These are phyloP conservation scores for Genyomyrus donnyi DNA, from an alignment of 2,113 vertebrate species.

Conservation along the genomic window DNA sequence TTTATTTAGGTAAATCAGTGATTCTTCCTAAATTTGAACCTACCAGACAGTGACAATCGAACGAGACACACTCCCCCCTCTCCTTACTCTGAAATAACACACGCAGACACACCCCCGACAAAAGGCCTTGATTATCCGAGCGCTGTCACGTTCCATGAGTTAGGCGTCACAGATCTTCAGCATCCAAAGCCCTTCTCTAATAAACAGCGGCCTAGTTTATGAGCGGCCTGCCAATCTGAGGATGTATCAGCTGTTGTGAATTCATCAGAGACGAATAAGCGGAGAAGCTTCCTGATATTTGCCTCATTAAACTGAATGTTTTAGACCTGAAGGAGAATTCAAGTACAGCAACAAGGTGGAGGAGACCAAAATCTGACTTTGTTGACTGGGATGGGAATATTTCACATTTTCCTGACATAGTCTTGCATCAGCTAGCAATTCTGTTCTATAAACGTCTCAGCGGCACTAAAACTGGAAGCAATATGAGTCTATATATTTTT, in stretches of 20 bases:
- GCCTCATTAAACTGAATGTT: neutral
- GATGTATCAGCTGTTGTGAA: neutral
- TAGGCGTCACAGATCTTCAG: neutral
- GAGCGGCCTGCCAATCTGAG: neutral
- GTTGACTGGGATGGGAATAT: conserved; percentile 5
- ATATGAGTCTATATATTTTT: conserved; percentile 16
- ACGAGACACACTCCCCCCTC: neutral
- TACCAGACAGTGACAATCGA: neutral
- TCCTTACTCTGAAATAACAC: neutral
- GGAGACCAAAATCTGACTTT: neutral
- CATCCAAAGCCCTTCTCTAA: neutral
- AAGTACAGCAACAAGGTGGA: neutral
- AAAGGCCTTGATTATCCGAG: neutral
- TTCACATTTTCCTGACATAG: conserved; percentile 1
- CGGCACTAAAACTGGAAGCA: neutral
- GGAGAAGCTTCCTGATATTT: neutral
- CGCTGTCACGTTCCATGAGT: neutral
- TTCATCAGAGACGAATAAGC: neutral
- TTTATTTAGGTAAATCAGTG: neutral
- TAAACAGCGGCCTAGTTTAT: neutral
- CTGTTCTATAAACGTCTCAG: conserved; percentile 3
- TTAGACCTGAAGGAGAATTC: neutral
- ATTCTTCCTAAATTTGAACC: neutral
- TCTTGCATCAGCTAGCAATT: conserved; percentile 9
- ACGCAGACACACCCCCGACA: neutral